Evolutionary conservation across 2,113 vertebrate genomes (phyloP).

Genomic region (Pachyramphus minor): DNA sequence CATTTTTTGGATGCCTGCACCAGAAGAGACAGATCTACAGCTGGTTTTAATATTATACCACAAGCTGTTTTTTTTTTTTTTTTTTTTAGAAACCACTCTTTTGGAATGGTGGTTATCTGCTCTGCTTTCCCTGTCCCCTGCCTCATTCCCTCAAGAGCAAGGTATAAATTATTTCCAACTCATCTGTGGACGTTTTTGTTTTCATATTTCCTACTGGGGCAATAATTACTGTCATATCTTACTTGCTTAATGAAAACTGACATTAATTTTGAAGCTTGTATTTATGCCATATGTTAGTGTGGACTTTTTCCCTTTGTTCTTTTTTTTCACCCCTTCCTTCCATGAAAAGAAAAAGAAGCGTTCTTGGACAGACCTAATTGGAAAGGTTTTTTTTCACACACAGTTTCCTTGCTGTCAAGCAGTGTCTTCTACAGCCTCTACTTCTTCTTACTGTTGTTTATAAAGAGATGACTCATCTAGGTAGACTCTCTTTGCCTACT

Average conservation of each 20-base stretch:
- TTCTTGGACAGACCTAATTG: neutral
- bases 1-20: neutral
- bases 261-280: neutral
- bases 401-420: neutral
- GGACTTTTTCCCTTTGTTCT: neutral
- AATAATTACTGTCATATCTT: neutral
- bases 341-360: neutral
- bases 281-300: neutral
- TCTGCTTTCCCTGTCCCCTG: neutral
- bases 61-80: fast-evolving
- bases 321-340: neutral
- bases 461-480: neutral
- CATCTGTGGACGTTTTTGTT: neutral
- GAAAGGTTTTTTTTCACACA: fast-evolving
- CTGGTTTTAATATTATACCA: neutral
- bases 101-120: neutral
- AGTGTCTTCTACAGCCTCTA: neutral
- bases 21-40: neutral
- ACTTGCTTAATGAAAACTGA: neutral
- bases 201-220: neutral
- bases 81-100: neutral
- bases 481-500: neutral
- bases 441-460: neutral
- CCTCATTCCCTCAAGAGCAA: neutral
- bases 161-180: neutral